Percentiles rank a stretch among this genome's conserved stretches.
These are phyloP conservation scores for Plecturocebus donacophilus DNA, from an alignment of 2,113 vertebrate species.

Conservation along the genomic window DNA sequence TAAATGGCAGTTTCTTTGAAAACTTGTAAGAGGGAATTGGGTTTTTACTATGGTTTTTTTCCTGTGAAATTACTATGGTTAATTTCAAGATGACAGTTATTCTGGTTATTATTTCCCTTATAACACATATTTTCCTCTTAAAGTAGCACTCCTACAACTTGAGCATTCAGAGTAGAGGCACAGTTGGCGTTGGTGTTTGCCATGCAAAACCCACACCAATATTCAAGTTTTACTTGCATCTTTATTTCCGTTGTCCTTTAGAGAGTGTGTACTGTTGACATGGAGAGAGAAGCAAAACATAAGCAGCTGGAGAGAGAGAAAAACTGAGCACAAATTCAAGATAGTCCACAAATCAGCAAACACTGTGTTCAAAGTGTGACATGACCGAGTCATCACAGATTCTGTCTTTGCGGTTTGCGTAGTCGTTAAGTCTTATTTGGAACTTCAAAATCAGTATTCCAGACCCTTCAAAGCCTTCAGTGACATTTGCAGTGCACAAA, in stretches of 20 bases:
- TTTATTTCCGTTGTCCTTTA: neutral
- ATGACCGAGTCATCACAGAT: neutral
- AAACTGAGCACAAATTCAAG: neutral
- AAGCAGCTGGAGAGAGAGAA: neutral
- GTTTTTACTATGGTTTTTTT: slow-evolving; percentile 1
- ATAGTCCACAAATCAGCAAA: neutral
- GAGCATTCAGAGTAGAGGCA: no score
- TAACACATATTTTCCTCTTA: neutral
- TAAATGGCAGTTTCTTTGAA: neutral
- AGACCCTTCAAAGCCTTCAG: rapidly evolving
- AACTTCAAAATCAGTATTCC: neutral
- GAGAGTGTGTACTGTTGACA: rapidly evolving
- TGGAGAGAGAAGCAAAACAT: neutral
- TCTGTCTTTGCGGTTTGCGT: neutral
- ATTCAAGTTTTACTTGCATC: neutral
- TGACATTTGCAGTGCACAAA: rapidly evolving
- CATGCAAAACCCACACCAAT: rapidly evolving
- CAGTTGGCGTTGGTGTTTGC: neutral
- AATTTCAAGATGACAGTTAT: neutral
- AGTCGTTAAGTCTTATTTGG: neutral
- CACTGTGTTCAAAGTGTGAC: rapidly evolving
- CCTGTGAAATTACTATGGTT: neutral
- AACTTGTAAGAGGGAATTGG: neutral
- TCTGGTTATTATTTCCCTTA: neutral
- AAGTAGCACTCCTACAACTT: neutral